These are phyloP conservation scores for Hipparchia sbordonii DNA, from an alignment of 2,888 invertebrate genomes.

Conservation along the genomic window DNA sequence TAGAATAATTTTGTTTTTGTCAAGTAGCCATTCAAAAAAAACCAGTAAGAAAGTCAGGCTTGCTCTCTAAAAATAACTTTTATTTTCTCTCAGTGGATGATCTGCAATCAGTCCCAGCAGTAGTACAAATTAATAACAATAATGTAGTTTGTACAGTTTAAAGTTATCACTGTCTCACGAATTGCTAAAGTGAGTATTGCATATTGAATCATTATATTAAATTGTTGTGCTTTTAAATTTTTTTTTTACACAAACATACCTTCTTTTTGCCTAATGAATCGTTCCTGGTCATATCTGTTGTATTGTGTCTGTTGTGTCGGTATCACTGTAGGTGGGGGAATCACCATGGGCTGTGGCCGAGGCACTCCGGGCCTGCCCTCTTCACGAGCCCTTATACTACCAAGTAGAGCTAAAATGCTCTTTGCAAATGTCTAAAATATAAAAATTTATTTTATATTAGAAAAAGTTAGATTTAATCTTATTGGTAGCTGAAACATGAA, in stretches of 20 bases:
- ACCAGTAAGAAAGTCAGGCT: too few species aligned
- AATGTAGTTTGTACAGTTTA: too few species aligned
- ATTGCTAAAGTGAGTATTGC: too few species aligned
- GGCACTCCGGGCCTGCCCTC: conserved; percentile 87
- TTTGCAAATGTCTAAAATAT: conserved; percentile 91
- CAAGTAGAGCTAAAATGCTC: conserved; percentile 94
- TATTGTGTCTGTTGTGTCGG: conserved; percentile 91
- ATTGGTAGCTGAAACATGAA: background rate
- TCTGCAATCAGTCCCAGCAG: too few species aligned
- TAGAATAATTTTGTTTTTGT: too few species aligned
- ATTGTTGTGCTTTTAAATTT: too few species aligned
- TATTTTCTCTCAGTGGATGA: too few species aligned
- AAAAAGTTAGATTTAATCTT: background rate
- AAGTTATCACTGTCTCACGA: too few species aligned
- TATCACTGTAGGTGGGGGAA: conserved; percentile 86
- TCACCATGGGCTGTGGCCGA: conserved; percentile 80
- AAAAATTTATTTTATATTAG: background rate
- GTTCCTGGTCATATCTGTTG: conserved; percentile 99
- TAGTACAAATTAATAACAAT: too few species aligned
- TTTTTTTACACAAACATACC: conserved; percentile 65
- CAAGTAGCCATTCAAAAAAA: too few species aligned
- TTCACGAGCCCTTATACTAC: conserved; percentile 95
- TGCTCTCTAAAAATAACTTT: too few species aligned
- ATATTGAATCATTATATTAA: too few species aligned
- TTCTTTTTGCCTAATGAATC: conserved; percentile 96